Evolutionary conservation across 2,888 invertebrate species (phyloP).

Genomic region (Scaptomyza caliginosa): DNA sequence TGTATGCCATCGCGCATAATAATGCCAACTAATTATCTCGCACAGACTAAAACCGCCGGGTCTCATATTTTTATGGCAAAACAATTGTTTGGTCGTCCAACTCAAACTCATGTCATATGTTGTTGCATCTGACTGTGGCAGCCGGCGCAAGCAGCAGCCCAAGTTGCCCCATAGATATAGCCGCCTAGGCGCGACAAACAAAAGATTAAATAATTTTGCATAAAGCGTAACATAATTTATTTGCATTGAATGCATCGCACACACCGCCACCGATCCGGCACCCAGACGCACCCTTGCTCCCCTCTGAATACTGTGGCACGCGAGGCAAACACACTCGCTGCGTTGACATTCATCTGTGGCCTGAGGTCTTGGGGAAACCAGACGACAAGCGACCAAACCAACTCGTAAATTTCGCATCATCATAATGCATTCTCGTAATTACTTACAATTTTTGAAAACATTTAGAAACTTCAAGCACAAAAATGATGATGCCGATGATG

Average conservation of each 20-base stretch:
- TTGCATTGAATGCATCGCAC: slow-evolving; percentile 80
- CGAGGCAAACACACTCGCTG: slow-evolving; percentile 12
- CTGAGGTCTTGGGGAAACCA: background rate
- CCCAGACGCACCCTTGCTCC: slow-evolving; percentile 24
- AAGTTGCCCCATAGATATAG: slow-evolving; percentile 38
- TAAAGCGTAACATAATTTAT: slow-evolving; percentile 81
- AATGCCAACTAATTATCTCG: slow-evolving; percentile 78
- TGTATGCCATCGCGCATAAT: slow-evolving; percentile 52
- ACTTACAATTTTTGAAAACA: slow-evolving; percentile 83
- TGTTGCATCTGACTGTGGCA: slow-evolving; percentile 1
- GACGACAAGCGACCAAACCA: slow-evolving; percentile 32
- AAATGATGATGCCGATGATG: slow-evolving; percentile 32
- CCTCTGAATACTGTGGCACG: slow-evolving; percentile 8
- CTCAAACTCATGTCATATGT: background rate
- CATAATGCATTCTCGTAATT: slow-evolving; percentile 81
- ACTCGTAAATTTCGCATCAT: slow-evolving; percentile 80
- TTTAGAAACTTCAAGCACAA: slow-evolving; percentile 74
- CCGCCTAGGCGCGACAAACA: slow-evolving; percentile 75
- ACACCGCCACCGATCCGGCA: slow-evolving; percentile 77
- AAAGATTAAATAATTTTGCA: slow-evolving; percentile 82
- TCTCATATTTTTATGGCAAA: slow-evolving; percentile 79
- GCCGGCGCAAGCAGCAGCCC: background rate
- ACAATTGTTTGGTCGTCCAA: slow-evolving; percentile 62
- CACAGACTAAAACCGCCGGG: slow-evolving; percentile 63
- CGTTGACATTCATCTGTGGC: slow-evolving; percentile 22